phyloP scores from a whole-genome alignment of 2,888 invertebrate species.

The Cosmia pyralina region DNA sequence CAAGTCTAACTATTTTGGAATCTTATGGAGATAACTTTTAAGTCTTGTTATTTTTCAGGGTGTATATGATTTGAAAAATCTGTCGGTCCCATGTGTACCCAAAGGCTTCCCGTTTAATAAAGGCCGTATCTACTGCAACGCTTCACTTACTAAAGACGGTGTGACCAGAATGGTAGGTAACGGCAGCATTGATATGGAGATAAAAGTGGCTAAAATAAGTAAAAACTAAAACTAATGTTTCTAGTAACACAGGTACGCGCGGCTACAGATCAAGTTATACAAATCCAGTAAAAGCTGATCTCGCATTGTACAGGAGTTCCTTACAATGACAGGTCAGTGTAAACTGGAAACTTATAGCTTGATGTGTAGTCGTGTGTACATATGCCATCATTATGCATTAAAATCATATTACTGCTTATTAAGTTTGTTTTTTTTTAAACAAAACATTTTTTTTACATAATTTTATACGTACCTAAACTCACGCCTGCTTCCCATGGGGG shows the following conservation, averaged over 20 bases:
- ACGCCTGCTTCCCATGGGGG: too few relatives aligned
- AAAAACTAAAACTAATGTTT: neutral
- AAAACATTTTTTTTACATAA: too few relatives aligned
- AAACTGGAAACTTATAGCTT: too few relatives aligned
- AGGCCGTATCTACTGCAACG: constrained; percentile 26
- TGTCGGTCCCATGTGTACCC: constrained; percentile 5
- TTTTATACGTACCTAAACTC: too few relatives aligned
- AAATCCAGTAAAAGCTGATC: too few relatives aligned
- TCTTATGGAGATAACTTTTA: too few relatives aligned
- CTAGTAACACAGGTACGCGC: neutral
- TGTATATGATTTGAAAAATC: neutral
- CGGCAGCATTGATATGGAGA: constrained; percentile 4
- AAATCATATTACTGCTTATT: neutral
- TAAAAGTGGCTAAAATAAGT: neutral
- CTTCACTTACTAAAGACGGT: neutral
- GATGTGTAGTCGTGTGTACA: too few relatives aligned
- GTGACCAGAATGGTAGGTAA: accelerated
- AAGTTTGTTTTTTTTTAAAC: neutral
- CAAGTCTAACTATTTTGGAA: too few relatives aligned
- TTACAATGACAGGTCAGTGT: too few relatives aligned
- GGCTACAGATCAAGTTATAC: too few relatives aligned
- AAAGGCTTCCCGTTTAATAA: constrained; percentile 18
- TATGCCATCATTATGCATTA: neutral
- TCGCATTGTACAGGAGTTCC: too few relatives aligned
- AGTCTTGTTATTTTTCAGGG: constrained; percentile 14